These are phyloP conservation scores for Dendroctonus valens DNA, from an alignment of 1,140 invertebrate species.

Conservation along the genomic window DNA sequence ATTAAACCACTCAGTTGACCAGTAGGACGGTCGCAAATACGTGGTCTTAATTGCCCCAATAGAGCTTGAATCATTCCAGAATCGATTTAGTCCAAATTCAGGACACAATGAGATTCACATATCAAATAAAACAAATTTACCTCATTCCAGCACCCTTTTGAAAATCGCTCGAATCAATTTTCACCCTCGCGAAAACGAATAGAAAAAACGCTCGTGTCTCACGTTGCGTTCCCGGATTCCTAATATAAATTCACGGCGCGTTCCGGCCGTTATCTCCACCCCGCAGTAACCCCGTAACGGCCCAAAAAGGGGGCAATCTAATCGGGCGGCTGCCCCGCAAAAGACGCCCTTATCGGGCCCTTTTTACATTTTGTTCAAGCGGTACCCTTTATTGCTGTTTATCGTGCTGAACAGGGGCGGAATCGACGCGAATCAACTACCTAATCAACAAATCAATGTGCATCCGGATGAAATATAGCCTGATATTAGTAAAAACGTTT, in stretches of 20 bases:
- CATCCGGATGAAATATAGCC: no score
- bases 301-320: slow-evolving; percentile 17
- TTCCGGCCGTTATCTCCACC: slow-evolving; percentile 30
- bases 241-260: slow-evolving; percentile 33
- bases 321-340: slow-evolving; percentile 25
- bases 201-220: slow-evolving; percentile 16
- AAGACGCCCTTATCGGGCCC: slow-evolving; percentile 17
- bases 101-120: slow-evolving; percentile 7
- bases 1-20: no score
- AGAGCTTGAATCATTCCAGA: no score
- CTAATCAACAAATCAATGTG: no score
- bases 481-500: no score
- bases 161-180: slow-evolving; percentile 16
- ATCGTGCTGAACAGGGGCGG: slow-evolving; percentile 11
- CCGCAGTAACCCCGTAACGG: slow-evolving; percentile 20
- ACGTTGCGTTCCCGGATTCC: slow-evolving; percentile 21
- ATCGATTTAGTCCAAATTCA: no score
- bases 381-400: slow-evolving; percentile 15
- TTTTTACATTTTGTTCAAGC: slow-evolving; percentile 15
- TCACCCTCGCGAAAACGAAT: slow-evolving; percentile 17
- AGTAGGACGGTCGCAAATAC: no score
- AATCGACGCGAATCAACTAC: neutral
- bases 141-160: neutral
- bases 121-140: slow-evolving; percentile 20
- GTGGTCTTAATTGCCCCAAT: no score